Percentiles rank a stretch among this genome's conserved stretches.
Evolutionary conservation across 2,113 vertebrate genomes (phyloP).

Genomic region (Rattus rattus): DNA sequence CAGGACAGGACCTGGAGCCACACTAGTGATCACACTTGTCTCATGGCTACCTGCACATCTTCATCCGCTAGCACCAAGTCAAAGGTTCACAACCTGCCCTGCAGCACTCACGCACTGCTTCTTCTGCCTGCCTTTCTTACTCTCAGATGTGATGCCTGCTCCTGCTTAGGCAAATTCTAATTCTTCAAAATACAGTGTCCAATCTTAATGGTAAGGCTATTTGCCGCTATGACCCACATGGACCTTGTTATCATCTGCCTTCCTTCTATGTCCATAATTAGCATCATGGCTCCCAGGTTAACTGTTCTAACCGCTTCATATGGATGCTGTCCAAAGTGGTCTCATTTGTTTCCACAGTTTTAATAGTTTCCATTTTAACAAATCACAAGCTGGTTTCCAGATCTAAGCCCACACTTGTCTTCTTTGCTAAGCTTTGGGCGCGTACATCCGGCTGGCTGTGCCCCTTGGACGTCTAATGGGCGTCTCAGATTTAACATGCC

Average conservation of each 20-base stretch:
- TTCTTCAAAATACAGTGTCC: neutral
- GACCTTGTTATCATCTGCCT: neutral
- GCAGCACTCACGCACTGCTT: neutral
- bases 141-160: neutral
- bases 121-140: neutral
- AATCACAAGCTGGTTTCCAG: neutral
- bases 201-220: neutral
- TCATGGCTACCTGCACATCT: conserved; percentile 25
- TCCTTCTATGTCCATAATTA: conserved; percentile 3
- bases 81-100: neutral
- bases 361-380: neutral
- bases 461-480: neutral
- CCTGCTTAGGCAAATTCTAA: conserved; percentile 36
- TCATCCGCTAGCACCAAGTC: neutral
- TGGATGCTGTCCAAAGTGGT: neutral
- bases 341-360: neutral
- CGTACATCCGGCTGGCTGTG: neutral
- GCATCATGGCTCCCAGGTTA: neutral
- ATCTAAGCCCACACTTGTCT: conserved; percentile 1
- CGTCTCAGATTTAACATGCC: conserved; percentile 27
- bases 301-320: neutral
- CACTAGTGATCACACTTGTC: neutral
- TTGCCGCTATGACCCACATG: neutral
- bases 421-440: conserved; percentile 28
- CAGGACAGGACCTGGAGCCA: conserved; percentile 4